phyloP scores from a whole-genome alignment of 2,888 invertebrate genomes.

The Ormyrus nitidulus region DNA sequence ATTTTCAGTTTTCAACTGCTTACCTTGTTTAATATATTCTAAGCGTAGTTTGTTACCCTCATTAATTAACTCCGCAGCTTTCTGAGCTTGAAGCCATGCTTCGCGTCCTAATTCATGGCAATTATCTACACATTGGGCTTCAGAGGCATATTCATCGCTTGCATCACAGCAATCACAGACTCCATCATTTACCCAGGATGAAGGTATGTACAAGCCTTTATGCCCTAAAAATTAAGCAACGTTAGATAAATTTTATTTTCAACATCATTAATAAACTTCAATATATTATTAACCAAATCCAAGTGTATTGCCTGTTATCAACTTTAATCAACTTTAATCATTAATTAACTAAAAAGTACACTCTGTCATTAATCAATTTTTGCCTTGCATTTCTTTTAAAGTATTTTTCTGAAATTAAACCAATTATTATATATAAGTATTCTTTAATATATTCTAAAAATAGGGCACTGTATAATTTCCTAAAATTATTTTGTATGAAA shows the following conservation, averaged over 20 bases:
- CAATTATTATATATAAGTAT: too few species aligned
- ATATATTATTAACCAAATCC: too few species aligned
- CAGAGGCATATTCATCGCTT: constrained; percentile 86
- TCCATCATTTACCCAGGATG: constrained; percentile 94
- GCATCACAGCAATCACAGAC: constrained; percentile 97
- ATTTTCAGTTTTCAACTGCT: constrained; percentile 84
- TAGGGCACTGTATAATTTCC: too few species aligned
- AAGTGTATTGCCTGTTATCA: too few species aligned
- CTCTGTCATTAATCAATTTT: too few species aligned
- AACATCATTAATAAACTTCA: too few species aligned
- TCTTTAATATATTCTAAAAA: too few species aligned
- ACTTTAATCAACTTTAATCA: too few species aligned
- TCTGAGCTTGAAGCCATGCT: constrained; percentile 85
- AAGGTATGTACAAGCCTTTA: constrained; percentile 81
- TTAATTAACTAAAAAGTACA: too few species aligned
- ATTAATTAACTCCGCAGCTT: constrained; percentile 83
- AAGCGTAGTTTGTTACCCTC: constrained; percentile 86
- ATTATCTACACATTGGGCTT: constrained; percentile 83
- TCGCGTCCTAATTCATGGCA: constrained; percentile 88
- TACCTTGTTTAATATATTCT: constrained; percentile 83
- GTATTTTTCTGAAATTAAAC: too few species aligned
- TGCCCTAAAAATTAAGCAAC: constrained; percentile 77
- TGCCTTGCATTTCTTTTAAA: too few species aligned
- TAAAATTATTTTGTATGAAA: too few species aligned
- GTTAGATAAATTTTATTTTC: neutral